These are phyloP conservation scores for Leptodirus hochenwartii DNA, from an alignment of 2,888 invertebrate genomes.

Conservation along the genomic window DNA sequence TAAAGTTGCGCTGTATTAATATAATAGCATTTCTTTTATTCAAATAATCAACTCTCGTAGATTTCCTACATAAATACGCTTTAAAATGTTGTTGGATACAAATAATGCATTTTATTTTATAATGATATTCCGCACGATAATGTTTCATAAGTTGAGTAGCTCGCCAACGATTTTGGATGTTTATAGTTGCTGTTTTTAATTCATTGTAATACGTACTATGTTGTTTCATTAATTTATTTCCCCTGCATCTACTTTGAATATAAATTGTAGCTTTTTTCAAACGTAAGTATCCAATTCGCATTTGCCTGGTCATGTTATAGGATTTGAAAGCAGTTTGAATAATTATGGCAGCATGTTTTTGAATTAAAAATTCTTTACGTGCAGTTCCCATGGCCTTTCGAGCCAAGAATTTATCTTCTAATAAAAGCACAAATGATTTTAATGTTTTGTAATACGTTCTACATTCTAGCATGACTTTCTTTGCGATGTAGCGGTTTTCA, in stretches of 20 bases:
- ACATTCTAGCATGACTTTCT: constrained; percentile 19
- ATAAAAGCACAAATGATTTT: no score
- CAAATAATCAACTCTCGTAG: no score
- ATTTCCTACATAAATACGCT: no score
- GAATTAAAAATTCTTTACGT: no score
- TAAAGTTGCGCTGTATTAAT: no score
- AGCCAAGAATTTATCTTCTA: no score
- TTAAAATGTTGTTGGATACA: constrained; percentile 18
- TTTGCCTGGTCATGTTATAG: no score
- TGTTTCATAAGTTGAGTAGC: constrained; percentile 12
- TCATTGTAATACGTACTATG: constrained; percentile 25
- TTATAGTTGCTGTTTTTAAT: constrained; percentile 24
- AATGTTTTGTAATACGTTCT: constrained; percentile 20
- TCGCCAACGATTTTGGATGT: constrained; percentile 25
- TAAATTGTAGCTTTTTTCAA: constrained; percentile 24
- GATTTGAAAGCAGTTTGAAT: no score
- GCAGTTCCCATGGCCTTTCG: no score
- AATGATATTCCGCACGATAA: constrained; percentile 9
- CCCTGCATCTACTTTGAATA: constrained; percentile 34
- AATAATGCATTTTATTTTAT: constrained; percentile 14
- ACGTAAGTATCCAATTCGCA: no score
- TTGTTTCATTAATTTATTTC: constrained; percentile 24
- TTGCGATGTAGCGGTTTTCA: constrained; percentile 27
- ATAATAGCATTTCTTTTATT: no score
- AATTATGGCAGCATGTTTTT: no score